These are phyloP conservation scores for Argopecten irradians DNA, from an alignment of 1,140 invertebrate species.

Conservation along the genomic window DNA sequence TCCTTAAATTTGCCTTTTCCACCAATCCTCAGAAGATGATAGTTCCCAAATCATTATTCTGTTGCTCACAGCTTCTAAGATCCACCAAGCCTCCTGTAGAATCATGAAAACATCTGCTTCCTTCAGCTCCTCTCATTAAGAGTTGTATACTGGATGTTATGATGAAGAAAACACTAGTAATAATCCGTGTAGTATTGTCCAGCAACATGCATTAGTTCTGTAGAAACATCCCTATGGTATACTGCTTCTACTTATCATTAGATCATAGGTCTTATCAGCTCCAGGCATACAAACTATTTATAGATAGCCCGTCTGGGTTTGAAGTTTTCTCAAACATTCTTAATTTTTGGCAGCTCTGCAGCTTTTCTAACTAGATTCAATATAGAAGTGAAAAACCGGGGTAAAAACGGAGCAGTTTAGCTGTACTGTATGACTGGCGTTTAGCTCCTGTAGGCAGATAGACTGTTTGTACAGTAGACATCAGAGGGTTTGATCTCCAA, in stretches of 20 bases:
- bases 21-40: too few species aligned
- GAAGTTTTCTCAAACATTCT: constrained; percentile 1
- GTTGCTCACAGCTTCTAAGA: too few species aligned
- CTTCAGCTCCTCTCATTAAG: background rate
- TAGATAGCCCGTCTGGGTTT: background rate
- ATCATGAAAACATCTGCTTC: background rate
- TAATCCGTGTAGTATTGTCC: background rate
- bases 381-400: background rate
- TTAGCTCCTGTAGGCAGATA: background rate
- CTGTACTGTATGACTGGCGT: background rate
- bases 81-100: background rate
- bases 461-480: background rate
- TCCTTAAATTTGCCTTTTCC: too few species aligned
- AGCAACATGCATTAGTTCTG: background rate
- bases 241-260: background rate
- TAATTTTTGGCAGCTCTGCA: background rate
- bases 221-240: background rate
- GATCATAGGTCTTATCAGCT: background rate
- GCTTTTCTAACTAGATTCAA: background rate
- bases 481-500: background rate
- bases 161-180: background rate
- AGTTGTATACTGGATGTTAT: background rate
- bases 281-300: background rate
- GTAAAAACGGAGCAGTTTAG: background rate
- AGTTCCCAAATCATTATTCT: too few species aligned